These are phyloP conservation scores for Drosophila macrospina DNA, from an alignment of 2,888 invertebrate genomes.

Conservation along the genomic window DNA sequence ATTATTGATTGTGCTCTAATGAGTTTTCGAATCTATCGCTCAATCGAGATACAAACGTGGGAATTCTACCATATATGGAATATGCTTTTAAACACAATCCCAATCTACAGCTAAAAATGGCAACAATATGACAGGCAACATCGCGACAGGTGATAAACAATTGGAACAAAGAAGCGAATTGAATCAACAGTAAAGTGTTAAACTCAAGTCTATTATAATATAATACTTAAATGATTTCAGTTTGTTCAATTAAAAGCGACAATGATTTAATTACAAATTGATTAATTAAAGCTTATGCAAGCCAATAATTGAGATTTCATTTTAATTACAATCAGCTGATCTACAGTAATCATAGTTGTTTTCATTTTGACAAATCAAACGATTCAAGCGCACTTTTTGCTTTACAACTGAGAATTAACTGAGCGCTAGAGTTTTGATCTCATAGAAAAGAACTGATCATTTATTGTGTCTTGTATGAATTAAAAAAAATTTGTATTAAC, in stretches of 20 bases:
- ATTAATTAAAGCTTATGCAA: neutral
- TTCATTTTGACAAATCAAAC: neutral
- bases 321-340: constrained; percentile 3
- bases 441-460: no score
- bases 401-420: no score
- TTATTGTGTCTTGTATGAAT: no score
- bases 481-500: no score
- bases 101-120: neutral
- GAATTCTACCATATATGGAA: constrained; percentile 19
- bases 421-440: no score
- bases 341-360: neutral
- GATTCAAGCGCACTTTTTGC: neutral
- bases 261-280: constrained; percentile 6
- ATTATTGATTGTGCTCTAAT: constrained; percentile 45
- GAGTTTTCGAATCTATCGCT: constrained; percentile 3
- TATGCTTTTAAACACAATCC: neutral
- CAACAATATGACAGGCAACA: neutral
- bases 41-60: constrained; percentile 5
- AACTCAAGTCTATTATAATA: neutral
- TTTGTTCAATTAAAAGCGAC: neutral
- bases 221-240: no score
- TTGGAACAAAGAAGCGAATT: neutral
- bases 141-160: constrained; percentile 4
- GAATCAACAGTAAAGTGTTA: constrained; percentile 9
- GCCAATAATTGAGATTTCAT: neutral